phyloP scores from a whole-genome alignment of 2,888 invertebrate genomes.

The Thera obeliscata region DNA sequence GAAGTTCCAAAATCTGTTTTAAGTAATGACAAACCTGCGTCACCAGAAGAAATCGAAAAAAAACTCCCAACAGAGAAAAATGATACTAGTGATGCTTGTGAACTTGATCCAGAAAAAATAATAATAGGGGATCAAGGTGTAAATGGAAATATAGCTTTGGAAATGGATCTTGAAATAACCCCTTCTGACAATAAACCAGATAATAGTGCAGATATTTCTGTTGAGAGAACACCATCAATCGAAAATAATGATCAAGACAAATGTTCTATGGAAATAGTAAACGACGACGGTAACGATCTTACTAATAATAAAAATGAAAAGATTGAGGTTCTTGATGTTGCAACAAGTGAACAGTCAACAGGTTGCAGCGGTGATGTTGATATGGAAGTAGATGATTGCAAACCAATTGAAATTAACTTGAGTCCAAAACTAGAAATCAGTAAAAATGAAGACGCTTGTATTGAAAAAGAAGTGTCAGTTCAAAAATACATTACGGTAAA shows the following conservation, averaged over 20 bases:
- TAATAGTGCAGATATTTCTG: background rate
- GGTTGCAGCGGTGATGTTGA: background rate
- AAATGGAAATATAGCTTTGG: background rate
- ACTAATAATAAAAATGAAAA: background rate
- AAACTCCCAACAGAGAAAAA: constrained; percentile 1
- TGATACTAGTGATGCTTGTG: background rate
- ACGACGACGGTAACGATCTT: background rate
- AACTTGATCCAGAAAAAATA: background rate
- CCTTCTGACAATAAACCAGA: background rate
- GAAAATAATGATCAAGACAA: background rate
- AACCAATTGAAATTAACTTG: background rate
- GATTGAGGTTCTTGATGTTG: background rate
- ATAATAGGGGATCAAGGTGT: background rate
- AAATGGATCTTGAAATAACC: background rate
- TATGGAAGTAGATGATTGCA: constrained; percentile 8
- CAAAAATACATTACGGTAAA: constrained; percentile 14
- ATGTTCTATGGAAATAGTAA: background rate
- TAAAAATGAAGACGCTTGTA: background rate
- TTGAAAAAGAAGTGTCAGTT: background rate
- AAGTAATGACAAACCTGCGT: background rate
- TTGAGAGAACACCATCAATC: background rate
- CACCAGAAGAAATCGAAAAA: background rate
- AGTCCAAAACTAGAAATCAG: background rate
- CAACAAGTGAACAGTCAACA: background rate
- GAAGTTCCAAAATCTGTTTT: background rate